Evolutionary conservation across 1,140 invertebrate species (phyloP), one percentile per base, ranked within the genome.

Genomic region (Heliconius himera): DNA sequence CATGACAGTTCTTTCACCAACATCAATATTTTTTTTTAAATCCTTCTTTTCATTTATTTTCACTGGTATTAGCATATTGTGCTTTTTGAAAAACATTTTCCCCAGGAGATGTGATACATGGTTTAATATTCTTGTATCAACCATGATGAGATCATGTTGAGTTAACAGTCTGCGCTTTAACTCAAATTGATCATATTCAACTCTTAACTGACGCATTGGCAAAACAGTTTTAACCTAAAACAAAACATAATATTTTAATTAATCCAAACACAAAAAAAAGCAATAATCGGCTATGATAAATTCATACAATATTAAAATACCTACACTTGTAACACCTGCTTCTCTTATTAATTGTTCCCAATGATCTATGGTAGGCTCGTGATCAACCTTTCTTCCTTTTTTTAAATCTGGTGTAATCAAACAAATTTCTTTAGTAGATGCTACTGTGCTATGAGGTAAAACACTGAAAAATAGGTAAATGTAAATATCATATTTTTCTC

Each of bases 131-230:
- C 94, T 94, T 49, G 95, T 96, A 87, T 97, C 96, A 8, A 95
- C 95, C 77, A 97, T 93, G 79, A 96, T 96, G 49, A 95, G 91
- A 85, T 97, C 96, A 87, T 96, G 96, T 78, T 95, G 95, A 29
- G 94, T 95, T 8, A 96, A 85, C 1, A 97, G 89, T 82, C 96
- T 95, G 33, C 95, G 91, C 87, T 95, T 96, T 85, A 96, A 87
- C 90, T 97, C 96, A 92, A 93, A 96, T 54, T 96, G 96, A 83
- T 96, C 95, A 90, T 96, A 96, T 89, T 97, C 96, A 3, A 96
- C 96, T 88, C 95, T 95, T 2, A 97, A 83, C 85, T 96, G 95
- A 84, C 96, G 95, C 72, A 96, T 92, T 26, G 96, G 96, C 82
- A 97, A 73, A 33, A 94, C 80, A 38, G 93, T 94, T 86, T 93